Evolutionary conservation across 2,113 vertebrate species (phyloP), one percentile per base, ranked within the genome.

Genomic region (Trichechus manatus): DNA sequence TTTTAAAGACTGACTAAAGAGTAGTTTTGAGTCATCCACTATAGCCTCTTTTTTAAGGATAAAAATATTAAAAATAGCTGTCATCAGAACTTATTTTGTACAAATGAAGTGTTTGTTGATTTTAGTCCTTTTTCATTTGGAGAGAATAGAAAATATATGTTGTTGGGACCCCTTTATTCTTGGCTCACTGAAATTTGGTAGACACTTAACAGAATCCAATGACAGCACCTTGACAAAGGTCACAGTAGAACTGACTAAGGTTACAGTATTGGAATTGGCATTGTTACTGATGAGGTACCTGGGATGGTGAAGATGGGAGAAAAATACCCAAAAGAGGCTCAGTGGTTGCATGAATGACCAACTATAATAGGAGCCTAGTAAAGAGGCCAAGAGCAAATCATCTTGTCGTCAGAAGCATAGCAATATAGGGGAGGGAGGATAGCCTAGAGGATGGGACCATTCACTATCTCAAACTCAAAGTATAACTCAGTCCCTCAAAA

Each of bases 191-290:
- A 36, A 72, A 91, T 74, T 9, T 68, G 42, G 22, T 36, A 25
- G 84, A 79, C 22, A 64, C 31, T 3, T 63, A 13, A 4, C 59
- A 44, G 44, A 56, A 19, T 50, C n/a, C n/a, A 5, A 13, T 33
- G 42, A 66, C 50, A 3, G 20, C 47, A 25, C 17, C 1, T 23
- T 47, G 84, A 8, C 22, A 53, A 15, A 63, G 1, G 1, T 53
- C 47, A 10, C 5, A 8, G 29, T 3, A 33, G 36, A 68, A 20
- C 1, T 0, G 9, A 33, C 25, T 22, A 68, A 78, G 36, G 15
- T 14, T 39, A 4, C 6, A 0, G 0, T 20, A 3, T 0, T 59
- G 2, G n/a, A 75, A 27, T 31, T 29, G 14, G 1, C 4, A 0
- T 0, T 9, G 33, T 9, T 39, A 0, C 1, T 33, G 5, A 29